Conservation (phyloP, 1,140 invertebrate species). For the Leptoteleia sp. region DNA sequence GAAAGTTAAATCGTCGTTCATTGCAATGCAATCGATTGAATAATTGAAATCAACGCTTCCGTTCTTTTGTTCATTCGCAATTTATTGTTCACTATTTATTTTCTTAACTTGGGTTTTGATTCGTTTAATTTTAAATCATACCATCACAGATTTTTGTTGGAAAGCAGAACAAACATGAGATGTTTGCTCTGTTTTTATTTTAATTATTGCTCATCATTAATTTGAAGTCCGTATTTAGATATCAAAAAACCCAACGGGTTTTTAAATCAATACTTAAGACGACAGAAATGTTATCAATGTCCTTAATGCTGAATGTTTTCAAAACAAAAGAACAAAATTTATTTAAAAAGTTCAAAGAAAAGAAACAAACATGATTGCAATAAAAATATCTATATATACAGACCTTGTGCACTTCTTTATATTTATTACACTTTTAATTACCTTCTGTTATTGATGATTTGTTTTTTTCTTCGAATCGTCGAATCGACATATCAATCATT, state of each 20-base stretch:
- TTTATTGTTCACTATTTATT: conserved; percentile 7
- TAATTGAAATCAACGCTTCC: background rate
- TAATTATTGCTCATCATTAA: conserved; percentile 47
- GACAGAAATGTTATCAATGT: background rate
- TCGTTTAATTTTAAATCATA: conserved; percentile 32
- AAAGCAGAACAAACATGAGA: conserved; percentile 21
- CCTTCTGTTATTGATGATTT: background rate
- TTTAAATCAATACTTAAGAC: background rate
- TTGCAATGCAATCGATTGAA: conserved; percentile 6
- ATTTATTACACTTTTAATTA: background rate
- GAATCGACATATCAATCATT: conserved; percentile 4
- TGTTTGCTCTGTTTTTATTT: conserved; percentile 34
- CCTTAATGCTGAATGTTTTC: background rate
- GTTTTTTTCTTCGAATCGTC: conserved; percentile 10
- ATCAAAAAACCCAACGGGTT: background rate
- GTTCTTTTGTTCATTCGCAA: conserved; percentile 11
- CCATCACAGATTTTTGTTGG: conserved; percentile 43
- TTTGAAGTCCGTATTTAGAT: conserved; percentile 6
- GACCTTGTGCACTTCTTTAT: background rate
- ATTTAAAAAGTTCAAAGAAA: background rate
- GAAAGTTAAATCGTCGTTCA: conserved; percentile 7
- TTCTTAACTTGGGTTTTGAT: conserved; percentile 32
- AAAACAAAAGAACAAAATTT: conserved; percentile 1
- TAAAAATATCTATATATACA: too few relatives aligned
- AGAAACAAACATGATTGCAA: too few relatives aligned